Evolutionary conservation across 2,888 invertebrate species (phyloP).

Genomic region (Watsonalla cultraria): DNA sequence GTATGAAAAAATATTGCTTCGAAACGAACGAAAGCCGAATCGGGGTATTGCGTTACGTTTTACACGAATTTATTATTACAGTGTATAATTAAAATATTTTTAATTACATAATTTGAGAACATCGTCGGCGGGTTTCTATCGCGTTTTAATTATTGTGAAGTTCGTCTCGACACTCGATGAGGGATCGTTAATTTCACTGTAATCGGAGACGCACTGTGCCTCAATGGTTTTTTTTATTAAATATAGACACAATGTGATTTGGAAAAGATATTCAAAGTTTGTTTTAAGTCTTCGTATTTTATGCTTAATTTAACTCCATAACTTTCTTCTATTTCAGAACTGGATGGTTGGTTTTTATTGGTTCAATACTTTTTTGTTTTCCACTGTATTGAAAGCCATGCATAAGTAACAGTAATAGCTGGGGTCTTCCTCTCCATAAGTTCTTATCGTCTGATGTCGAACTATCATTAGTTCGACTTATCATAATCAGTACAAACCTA

Average conservation of each 20-base stretch:
- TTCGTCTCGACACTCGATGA: constrained; percentile 44
- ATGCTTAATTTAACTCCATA: no score
- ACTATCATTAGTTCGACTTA: no score
- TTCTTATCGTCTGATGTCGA: no score
- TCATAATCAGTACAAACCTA: no score
- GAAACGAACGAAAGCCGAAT: background rate
- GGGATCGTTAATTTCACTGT: constrained; percentile 55
- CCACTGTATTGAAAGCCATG: no score
- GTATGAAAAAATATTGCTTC: background rate
- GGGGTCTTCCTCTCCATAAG: no score
- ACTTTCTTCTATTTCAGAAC: no score
- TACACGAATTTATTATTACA: constrained; percentile 27
- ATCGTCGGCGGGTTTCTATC: constrained; percentile 48
- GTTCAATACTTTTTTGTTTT: no score
- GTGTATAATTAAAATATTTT: constrained; percentile 55
- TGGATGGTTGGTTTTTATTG: no score
- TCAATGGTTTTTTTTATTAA: constrained; percentile 30
- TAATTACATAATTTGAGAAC: constrained; percentile 61
- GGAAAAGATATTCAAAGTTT: no score
- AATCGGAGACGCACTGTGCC: constrained; percentile 39
- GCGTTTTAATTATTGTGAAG: constrained; percentile 58
- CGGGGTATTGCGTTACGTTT: background rate
- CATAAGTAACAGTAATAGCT: no score
- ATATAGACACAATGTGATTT: constrained; percentile 12
- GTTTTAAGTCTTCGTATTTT: no score